Conservation (phyloP, 2,797 vertebrate genomes). For the Salarias fasciatus region DNA sequence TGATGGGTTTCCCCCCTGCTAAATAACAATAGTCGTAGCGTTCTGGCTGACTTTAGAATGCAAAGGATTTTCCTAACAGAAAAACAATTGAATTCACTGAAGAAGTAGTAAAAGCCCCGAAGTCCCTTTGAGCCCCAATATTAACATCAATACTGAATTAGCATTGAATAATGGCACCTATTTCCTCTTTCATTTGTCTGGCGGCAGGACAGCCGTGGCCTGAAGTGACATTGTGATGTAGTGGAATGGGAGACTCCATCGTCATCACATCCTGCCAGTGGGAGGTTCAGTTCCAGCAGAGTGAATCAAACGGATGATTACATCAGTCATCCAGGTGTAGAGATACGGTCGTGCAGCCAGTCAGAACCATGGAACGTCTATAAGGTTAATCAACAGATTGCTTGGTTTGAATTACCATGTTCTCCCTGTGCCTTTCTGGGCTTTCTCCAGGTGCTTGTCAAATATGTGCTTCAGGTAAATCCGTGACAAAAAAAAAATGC, state of each 20-base stretch:
- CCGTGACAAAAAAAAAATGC: too few relatives aligned
- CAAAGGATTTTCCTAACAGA: constrained; percentile 35
- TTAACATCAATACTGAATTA: constrained; percentile 64
- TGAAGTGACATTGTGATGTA: constrained; percentile 58
- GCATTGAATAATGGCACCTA: constrained; percentile 64
- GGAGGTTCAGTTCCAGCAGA: constrained; percentile 57
- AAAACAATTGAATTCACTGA: constrained; percentile 54
- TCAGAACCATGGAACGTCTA: too few relatives aligned
- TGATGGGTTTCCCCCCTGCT: constrained; percentile 16
- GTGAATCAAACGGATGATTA: constrained; percentile 4
- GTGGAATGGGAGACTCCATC: constrained; percentile 21
- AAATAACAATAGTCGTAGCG: background rate
- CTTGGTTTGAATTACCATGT: too few relatives aligned
- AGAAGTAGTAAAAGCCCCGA: constrained; percentile 4
- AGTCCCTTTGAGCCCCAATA: constrained; percentile 32
- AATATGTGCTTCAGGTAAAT: too few relatives aligned
- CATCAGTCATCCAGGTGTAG: background rate
- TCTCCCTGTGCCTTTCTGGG: too few relatives aligned
- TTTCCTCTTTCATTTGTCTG: constrained; percentile 61
- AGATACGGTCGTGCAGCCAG: background rate
- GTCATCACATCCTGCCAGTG: constrained; percentile 51
- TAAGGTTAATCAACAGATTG: too few relatives aligned
- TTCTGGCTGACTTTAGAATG: constrained; percentile 1
- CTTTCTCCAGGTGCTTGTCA: too few relatives aligned
- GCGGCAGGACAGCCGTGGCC: constrained; percentile 54